Conservation (phyloP, 2,797 vertebrate genomes). For the Australoheros facetus region DNA sequence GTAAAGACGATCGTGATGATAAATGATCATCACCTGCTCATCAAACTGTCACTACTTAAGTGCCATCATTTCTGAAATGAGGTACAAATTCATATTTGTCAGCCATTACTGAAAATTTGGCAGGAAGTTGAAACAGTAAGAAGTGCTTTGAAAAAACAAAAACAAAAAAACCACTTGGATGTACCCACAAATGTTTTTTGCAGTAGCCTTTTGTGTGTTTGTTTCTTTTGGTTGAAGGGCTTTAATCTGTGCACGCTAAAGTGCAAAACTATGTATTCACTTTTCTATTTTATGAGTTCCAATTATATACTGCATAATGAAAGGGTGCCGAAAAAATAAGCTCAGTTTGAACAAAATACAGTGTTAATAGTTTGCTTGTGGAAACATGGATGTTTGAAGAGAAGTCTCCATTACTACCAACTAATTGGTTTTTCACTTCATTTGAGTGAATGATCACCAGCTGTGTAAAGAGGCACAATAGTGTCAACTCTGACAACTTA, state of each 20-base stretch:
- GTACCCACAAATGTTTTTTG: not conserved
- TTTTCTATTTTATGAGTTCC: conserved; percentile 31
- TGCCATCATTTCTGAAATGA: conserved; percentile 20
- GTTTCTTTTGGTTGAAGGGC: conserved; percentile 16
- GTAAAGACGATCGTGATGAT: conserved; percentile 33
- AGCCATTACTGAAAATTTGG: conserved; percentile 29
- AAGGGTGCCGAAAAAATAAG: conserved; percentile 6
- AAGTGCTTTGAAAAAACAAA: not conserved
- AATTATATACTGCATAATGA: conserved; percentile 33
- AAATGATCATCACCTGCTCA: conserved; percentile 38
- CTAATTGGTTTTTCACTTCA: conserved; percentile 59
- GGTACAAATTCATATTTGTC: conserved; percentile 52
- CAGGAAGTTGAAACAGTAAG: not conserved
- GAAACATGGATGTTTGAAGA: conserved; percentile 9
- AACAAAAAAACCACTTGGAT: not conserved
- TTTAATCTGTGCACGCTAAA: conserved; percentile 29
- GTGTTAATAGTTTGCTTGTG: conserved; percentile 12
- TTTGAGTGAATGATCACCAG: conserved; percentile 48
- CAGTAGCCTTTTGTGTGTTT: conserved; percentile 8
- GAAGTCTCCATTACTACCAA: conserved; percentile 33
- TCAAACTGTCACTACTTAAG: conserved; percentile 39
- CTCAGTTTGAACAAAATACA: conserved; percentile 12
- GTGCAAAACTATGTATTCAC: not conserved
- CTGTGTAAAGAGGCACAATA: conserved; percentile 29
- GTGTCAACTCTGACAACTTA: conserved; percentile 43